phyloP scores from a whole-genome alignment of 2,888 invertebrate genomes.

The Dendrolimus houi region DNA sequence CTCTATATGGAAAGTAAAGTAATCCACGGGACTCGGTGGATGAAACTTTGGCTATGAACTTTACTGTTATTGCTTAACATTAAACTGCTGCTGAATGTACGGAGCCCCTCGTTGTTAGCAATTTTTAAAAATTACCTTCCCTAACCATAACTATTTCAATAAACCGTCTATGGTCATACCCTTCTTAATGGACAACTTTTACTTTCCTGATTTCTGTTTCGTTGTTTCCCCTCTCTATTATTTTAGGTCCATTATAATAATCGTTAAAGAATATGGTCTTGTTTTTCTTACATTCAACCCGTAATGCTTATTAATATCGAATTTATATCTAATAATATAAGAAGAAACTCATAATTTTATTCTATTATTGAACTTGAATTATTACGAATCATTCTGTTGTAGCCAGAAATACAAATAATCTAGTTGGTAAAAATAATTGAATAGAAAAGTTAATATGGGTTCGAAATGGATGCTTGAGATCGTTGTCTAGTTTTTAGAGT shows the following conservation, averaged over 20 bases:
- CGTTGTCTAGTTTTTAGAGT: too few relatives aligned
- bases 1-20: constrained; percentile 59
- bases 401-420: too few relatives aligned
- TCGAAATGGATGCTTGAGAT: too few relatives aligned
- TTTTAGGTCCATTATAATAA: constrained; percentile 33
- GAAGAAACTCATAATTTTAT: too few relatives aligned
- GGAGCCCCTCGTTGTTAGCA: constrained; percentile 48
- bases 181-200: constrained; percentile 60
- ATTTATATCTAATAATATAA: background rate
- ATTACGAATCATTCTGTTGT: too few relatives aligned
- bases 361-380: too few relatives aligned
- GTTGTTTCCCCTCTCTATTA: constrained; percentile 35
- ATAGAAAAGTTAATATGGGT: too few relatives aligned
- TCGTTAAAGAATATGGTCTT: constrained; percentile 30
- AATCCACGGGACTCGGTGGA: constrained; percentile 54
- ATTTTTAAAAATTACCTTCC: constrained; percentile 66
- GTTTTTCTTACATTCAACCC: constrained; percentile 26
- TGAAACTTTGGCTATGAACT: constrained; percentile 67
- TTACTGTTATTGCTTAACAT: constrained; percentile 67
- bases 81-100: constrained; percentile 62
- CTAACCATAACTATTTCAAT: constrained; percentile 65
- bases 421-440: too few relatives aligned
- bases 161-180: constrained; percentile 61
- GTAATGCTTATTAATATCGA: constrained; percentile 15
- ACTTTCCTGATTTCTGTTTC: constrained; percentile 55